Conservation (phyloP, 2,888 invertebrate species). For the Yponomeuta evonymella region DNA sequence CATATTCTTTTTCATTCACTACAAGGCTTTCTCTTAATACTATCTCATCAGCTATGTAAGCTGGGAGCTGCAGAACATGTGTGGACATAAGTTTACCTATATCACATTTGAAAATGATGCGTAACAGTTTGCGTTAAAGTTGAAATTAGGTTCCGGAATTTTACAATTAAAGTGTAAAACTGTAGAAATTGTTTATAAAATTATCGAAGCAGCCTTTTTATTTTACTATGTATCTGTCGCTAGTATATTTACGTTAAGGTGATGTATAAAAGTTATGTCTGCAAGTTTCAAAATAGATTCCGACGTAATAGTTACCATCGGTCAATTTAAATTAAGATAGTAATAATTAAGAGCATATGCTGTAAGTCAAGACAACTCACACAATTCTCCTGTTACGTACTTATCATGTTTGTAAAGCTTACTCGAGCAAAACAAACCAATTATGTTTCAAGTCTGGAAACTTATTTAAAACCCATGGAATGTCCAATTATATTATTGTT, state of each 20-base stretch:
- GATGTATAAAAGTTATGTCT: conserved; percentile 41
- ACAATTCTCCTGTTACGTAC: too few relatives aligned
- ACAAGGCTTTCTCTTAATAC: conserved; percentile 88
- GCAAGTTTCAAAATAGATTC: conserved; percentile 63
- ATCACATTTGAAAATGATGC: not conserved
- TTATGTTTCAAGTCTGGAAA: conserved; percentile 34
- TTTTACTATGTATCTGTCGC: not conserved
- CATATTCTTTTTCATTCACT: conserved; percentile 96
- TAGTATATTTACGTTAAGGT: not conserved
- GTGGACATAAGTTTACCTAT: not conserved
- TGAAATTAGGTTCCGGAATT: not conserved
- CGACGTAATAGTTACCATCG: too few relatives aligned
- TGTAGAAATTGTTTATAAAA: not conserved
- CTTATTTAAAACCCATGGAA: conserved; percentile 66
- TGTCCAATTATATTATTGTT: conserved; percentile 49
- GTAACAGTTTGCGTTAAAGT: not conserved
- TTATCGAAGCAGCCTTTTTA: not conserved
- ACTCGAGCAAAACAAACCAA: conserved; percentile 28
- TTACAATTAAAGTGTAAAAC: not conserved
- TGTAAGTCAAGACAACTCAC: too few relatives aligned
- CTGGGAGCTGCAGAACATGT: not conserved
- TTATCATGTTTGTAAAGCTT: too few relatives aligned
- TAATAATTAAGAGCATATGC: too few relatives aligned
- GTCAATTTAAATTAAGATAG: too few relatives aligned
- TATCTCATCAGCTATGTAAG: conserved; percentile 30